These are phyloP conservation scores for Trilocha varians DNA, from an alignment of 2,888 invertebrate genomes.

Conservation along the genomic window DNA sequence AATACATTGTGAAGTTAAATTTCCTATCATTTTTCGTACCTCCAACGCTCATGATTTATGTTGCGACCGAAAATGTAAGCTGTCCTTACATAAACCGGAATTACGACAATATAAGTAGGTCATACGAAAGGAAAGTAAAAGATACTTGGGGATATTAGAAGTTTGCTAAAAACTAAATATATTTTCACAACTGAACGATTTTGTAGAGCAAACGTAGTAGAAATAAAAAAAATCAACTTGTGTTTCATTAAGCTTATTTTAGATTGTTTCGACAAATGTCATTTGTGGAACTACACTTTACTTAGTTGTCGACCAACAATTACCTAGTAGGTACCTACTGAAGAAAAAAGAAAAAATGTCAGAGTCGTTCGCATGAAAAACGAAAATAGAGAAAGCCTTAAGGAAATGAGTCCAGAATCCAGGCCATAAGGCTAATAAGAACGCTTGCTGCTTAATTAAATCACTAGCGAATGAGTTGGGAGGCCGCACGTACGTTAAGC, in stretches of 20 bases:
- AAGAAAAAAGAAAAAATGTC: no score
- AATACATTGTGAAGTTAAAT: neutral
- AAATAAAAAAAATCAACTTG: no score
- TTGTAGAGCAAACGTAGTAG: no score
- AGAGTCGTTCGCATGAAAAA: no score
- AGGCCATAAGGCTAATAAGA: slow-evolving; percentile 5
- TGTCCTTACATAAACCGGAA: neutral
- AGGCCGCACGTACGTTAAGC: slow-evolving; percentile 8
- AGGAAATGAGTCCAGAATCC: no score
- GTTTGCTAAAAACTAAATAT: neutral
- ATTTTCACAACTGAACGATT: neutral
- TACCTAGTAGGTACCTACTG: no score
- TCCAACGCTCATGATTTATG: neutral
- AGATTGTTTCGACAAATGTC: no score
- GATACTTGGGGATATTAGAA: neutral
- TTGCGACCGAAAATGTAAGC: neutral
- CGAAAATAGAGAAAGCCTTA: no score
- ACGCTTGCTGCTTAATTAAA: slow-evolving; percentile 24
- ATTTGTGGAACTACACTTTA: no score
- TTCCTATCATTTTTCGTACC: neutral
- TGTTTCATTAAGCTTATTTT: no score
- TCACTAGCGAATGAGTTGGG: slow-evolving; percentile 21
- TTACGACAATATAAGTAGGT: neutral
- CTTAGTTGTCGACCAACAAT: no score
- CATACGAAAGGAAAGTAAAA: neutral